These are phyloP conservation scores for Charadrius vociferus DNA, from an alignment of 2,113 vertebrate species.

Conservation along the genomic window DNA sequence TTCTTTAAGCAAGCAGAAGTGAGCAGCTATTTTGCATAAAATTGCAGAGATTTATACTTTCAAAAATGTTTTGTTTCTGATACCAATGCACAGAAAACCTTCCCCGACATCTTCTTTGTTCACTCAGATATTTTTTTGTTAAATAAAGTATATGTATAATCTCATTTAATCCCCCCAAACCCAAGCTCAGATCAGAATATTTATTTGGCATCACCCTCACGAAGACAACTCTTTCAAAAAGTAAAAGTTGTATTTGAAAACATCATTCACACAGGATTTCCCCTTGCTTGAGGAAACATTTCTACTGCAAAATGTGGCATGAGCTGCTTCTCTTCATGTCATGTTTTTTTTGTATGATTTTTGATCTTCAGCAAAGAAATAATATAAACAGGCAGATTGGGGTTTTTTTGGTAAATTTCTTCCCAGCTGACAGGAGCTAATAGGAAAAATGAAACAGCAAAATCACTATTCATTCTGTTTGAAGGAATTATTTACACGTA, in stretches of 20 bases:
- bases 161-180: not conserved
- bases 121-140: not conserved
- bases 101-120: not conserved
- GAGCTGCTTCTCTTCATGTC: not conserved
- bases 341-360: not conserved
- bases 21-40: constrained; percentile 24
- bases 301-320: not conserved
- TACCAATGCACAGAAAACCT: not conserved
- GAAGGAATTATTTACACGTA: not conserved
- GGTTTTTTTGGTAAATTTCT: not conserved
- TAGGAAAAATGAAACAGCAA: not conserved
- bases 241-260: not conserved
- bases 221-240: not conserved
- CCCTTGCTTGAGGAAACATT: not conserved
- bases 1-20: not conserved
- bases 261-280: not conserved
- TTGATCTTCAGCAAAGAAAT: not conserved
- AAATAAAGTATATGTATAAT: not conserved
- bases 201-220: not conserved
- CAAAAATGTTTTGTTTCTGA: constrained; percentile 1
- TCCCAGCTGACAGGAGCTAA: not conserved
- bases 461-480: not conserved
- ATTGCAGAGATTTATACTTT: constrained; percentile 7
- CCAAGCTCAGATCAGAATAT: not conserved
- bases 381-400: not conserved